Evolutionary conservation across 1,140 invertebrate species (phyloP), one percentile per base, ranked within the genome.

Genomic region (Whitmania pigra): DNA sequence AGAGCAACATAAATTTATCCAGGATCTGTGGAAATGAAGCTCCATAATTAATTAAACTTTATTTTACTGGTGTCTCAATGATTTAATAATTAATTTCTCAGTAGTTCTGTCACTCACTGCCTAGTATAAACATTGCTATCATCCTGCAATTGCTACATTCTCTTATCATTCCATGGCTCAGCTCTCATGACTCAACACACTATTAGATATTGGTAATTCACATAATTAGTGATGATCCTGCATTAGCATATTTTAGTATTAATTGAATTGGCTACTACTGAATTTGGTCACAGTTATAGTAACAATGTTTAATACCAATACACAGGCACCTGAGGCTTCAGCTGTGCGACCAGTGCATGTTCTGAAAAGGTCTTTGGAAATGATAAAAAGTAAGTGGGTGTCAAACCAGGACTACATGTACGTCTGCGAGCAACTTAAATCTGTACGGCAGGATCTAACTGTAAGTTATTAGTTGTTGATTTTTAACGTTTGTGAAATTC

Each of bases 341-440:
- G 90, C 91, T 78, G 91, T 98, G 73, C 86, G 94, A 74, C 94
- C 94, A 78, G 87, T 90, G 77, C 86, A 88, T 80, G 87, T 97
- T 66, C 85, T 99, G 53, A 86, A 85, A 76, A 88, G 88, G 81
- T 92, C 94, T 57, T 85, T 98, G 76, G 86, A 86, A 77, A 90
- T 92, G 84, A 93, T 97, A 0, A 94, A 96, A 83, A 86, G 88
- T 71, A 88, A 89, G 75, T 98, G 94, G 93, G 86, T 89, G 69
- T 83, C 86, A 70, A 91, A 89, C 78, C 88, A 89, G 78, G 94
- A 99, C 84, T 97, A 98, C 84, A 88, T 88, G 81, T 97, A 94
- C 85, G 89, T 91, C 71, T 97, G 94, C 85, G 94, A 98, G 87
- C 95, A 98, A 84, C 84, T 99, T 43, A 99, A 99, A 84, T 96